Conservation (phyloP, 1,140 invertebrate genomes). For the Euura lappo region DNA sequence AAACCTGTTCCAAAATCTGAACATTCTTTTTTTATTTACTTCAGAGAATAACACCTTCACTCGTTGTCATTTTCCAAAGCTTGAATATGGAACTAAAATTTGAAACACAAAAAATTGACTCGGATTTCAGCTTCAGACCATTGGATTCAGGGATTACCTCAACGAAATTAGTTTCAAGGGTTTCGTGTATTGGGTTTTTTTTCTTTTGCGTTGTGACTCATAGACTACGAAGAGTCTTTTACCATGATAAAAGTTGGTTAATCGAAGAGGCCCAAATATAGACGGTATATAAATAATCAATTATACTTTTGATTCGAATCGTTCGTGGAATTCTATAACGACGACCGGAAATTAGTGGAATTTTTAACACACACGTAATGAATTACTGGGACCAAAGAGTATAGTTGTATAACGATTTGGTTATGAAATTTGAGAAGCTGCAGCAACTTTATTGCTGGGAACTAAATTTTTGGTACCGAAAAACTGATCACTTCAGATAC, state of each 20-base stretch:
- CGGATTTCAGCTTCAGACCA: too few relatives aligned
- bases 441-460: too few relatives aligned
- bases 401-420: too few relatives aligned
- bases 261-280: not conserved
- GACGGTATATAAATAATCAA: not conserved
- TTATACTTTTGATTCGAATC: not conserved
- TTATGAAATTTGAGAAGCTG: too few relatives aligned
- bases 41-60: too few relatives aligned
- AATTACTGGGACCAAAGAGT: not conserved
- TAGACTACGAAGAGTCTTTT: not conserved
- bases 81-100: too few relatives aligned
- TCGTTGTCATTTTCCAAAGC: too few relatives aligned
- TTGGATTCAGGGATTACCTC: not conserved
- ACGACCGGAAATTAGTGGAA: not conserved
- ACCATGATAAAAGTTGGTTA: not conserved
- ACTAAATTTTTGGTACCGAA: too few relatives aligned
- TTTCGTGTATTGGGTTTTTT: not conserved
- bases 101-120: too few relatives aligned
- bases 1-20: not conserved
- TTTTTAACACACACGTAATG: not conserved
- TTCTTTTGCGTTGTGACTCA: not conserved
- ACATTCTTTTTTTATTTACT: too few relatives aligned
- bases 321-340: not conserved
- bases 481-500: too few relatives aligned
- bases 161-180: not conserved